phyloP scores from a whole-genome alignment of 2,113 vertebrate genomes.

The Zosterops pallidus region DNA sequence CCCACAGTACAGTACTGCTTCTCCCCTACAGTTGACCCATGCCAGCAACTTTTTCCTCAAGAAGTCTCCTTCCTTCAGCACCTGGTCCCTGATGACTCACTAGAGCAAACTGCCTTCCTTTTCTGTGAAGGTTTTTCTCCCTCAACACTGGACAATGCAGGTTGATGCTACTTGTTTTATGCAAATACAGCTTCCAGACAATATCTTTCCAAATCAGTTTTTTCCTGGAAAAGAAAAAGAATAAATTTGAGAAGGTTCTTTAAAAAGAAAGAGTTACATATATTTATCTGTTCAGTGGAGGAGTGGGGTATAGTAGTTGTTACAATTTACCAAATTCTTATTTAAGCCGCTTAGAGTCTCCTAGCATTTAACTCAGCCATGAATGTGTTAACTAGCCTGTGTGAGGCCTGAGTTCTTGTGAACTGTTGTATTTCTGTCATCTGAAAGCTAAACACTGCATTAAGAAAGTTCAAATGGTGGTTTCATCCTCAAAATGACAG shows the following conservation, averaged over 20 bases:
- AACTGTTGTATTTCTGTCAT: constrained; percentile 16
- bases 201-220: neutral
- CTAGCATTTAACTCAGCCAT: neutral
- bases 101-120: neutral
- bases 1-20: neutral
- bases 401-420: neutral
- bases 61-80: neutral
- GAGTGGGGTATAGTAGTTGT: rapidly evolving
- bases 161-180: neutral
- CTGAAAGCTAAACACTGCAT: constrained; percentile 36
- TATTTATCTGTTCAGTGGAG: neutral
- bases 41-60: neutral
- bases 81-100: neutral
- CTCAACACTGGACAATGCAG: neutral
- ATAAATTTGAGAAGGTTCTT: neutral
- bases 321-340: neutral
- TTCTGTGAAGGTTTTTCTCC: neutral
- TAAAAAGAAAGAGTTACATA: neutral
- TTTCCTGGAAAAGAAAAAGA: neutral
- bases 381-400: neutral
- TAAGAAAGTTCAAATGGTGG: constrained; percentile 32
- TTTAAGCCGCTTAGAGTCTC: neutral
- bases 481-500: constrained; percentile 19
- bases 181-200: neutral
- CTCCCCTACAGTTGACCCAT: neutral